Evolutionary conservation across 2,888 invertebrate genomes (phyloP), one percentile per base, ranked within the genome.

Genomic region (Nephrotoma appendiculata): DNA sequence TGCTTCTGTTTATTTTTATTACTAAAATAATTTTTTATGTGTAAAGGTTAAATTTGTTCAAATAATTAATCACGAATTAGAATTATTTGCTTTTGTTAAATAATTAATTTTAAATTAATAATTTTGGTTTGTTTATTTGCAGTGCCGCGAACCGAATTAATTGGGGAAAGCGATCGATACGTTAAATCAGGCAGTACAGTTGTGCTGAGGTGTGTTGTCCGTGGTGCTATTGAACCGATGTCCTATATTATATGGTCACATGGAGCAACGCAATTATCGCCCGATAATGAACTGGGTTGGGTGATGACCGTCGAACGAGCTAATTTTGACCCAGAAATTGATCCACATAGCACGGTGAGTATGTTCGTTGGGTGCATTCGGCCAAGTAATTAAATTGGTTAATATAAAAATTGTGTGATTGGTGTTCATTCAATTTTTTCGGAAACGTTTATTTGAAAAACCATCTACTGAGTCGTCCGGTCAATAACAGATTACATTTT

Each of bases 211-310:
- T 98, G 98, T 93, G 95, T 97, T 89, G 97, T 98, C 92, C 96
- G 96, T 90, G 96, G 96, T 92, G 96, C 97, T 89, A 94, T 98
- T 89, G 97, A 97, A 92, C 96, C 96, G 90, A 98, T 98, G 89
- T 96, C 96, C 89, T 98, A 96, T 93, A 97, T 98, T 91, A 97
- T 98, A 93, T 98, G 98, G 98, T 98, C 97, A 93, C 97, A 97
- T 89, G 91, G 91, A 89, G 90, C 91, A 88, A 90, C 91, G 89
- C 92, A 92, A 90, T 91, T 92, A 89, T 90, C 41, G 2, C 5
- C 86, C 1, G 91, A 91, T 89, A 91, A 91, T 90, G 90, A 89
- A 87, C 90, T 90, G 87, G 91, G 91, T 87, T 91, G 91, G 91
- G 90, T 90, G 87, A 91, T 91, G 89, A 90, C 91, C 90, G 91